Evolutionary conservation across 1,140 invertebrate species (phyloP), one percentile per base, ranked within the genome.

Genomic region (Rhyzopertha dominica): DNA sequence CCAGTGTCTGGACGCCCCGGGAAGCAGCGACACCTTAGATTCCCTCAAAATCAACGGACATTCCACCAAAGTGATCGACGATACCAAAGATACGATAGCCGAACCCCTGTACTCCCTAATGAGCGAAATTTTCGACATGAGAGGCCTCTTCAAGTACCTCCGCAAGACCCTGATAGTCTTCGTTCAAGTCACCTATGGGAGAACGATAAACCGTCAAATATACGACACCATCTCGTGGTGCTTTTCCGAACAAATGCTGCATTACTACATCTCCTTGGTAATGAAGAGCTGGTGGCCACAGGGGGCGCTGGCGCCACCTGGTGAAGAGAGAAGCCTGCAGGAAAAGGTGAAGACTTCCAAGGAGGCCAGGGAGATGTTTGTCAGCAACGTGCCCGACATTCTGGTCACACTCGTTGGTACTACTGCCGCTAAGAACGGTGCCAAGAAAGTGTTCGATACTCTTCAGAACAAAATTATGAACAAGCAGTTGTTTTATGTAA

Each of bases 401-500:
- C 67, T 94, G 43, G 83, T 80, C 39, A 90, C 84, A 62, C 69
- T 95, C 29, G 83, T 94, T 29, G 91, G 91, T 16, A 80, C 86
- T 39, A 86, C 87, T 64, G 88, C 87, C 55, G 85, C 87, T 19
- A 81, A 82, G 47, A 78, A 81, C 49, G 90, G 90, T 20, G 81
- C 86, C 1, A 81, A 80, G 29, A 93, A 92, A 70, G 79, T 93
- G 31, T 94, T 94, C 71, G 84, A 90, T 61, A 82, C 85, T 22
- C 65, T 95, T 37, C 90, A 95, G 67, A 83, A 92, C 70, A 79
- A 81, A 46, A 79, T 79, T 57, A 79, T 92, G 46, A 95, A 95
- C 63, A 94, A 93, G 67, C 90, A 93, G 56, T 70, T 95, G 20
- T 85, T 92, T 71, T 94, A 94, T 73, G 90, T 91, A 69, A 84